These are phyloP conservation scores for Alethe castanea DNA, from an alignment of 2,113 vertebrate genomes.

Conservation along the genomic window DNA sequence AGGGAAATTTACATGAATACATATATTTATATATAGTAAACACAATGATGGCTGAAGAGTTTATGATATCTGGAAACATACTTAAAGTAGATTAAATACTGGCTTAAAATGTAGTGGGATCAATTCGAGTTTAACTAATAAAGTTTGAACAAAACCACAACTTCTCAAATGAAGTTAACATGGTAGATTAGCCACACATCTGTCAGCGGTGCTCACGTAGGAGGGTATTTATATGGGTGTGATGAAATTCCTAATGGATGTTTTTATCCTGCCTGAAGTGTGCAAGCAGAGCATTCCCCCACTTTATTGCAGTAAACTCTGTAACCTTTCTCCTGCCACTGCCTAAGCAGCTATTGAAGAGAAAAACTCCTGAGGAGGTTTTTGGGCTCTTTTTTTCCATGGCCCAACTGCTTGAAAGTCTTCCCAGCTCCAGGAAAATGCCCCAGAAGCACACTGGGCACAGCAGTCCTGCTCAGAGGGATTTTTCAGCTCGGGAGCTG, in stretches of 20 bases:
- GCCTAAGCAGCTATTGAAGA: slow-evolving; percentile 35
- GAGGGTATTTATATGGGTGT: slow-evolving; percentile 69
- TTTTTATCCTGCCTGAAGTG: slow-evolving; percentile 66
- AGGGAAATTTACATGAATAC: slow-evolving; percentile 64
- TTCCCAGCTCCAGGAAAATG: neutral
- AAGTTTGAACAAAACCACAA: slow-evolving; percentile 79
- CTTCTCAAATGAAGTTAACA: slow-evolving; percentile 76
- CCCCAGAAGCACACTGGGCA: neutral
- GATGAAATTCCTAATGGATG: slow-evolving; percentile 71
- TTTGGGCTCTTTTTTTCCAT: neutral
- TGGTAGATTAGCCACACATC: slow-evolving; percentile 76
- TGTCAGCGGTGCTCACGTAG: slow-evolving; percentile 64
- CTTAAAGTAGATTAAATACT: slow-evolving; percentile 70
- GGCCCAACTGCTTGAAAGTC: neutral
- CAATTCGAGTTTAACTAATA: slow-evolving; percentile 75
- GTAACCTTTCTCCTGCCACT: slow-evolving; percentile 46
- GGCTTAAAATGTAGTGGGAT: slow-evolving; percentile 69
- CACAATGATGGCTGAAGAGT: slow-evolving; percentile 41
- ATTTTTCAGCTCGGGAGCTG: slow-evolving; percentile 13
- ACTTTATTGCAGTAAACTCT: slow-evolving; percentile 60
- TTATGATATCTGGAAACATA: slow-evolving; percentile 72
- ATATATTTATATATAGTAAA: slow-evolving; percentile 4
- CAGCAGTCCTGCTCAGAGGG: neutral
- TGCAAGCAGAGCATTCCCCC: slow-evolving; percentile 42
- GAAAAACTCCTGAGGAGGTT: slow-evolving; percentile 11